These are phyloP conservation scores for Burhinus bistriatus DNA, from an alignment of 2,113 vertebrate genomes.

Conservation along the genomic window DNA sequence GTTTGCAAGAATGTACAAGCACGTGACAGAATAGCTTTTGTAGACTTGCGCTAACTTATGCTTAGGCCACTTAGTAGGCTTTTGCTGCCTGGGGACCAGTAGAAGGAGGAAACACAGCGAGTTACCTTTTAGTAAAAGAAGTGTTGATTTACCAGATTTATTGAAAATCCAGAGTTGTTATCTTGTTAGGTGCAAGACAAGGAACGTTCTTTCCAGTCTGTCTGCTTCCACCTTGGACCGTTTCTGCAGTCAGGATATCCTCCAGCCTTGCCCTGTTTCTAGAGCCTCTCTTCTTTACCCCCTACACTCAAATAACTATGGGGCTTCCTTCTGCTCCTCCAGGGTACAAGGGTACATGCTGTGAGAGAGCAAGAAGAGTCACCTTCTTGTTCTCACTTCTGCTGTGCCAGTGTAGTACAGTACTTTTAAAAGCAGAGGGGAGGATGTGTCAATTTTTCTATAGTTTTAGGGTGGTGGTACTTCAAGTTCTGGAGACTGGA, in stretches of 20 bases:
- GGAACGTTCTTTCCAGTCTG: neutral
- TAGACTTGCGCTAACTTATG: neutral
- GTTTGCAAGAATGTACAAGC: neutral
- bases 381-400: neutral
- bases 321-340: neutral
- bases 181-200: neutral
- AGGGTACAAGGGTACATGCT: neutral
- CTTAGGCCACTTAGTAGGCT: neutral
- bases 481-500: neutral
- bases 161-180: neutral
- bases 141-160: neutral
- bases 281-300: neutral
- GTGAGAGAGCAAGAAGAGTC: neutral
- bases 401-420: neutral
- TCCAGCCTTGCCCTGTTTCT: neutral
- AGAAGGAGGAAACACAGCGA: neutral
- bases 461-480: neutral
- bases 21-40: accelerated
- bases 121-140: neutral
- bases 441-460: neutral
- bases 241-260: neutral
- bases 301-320: neutral
- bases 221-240: neutral
- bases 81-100: neutral
- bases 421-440: neutral